Percentiles rank a stretch among this genome's conserved stretches.
phyloP scores from a whole-genome alignment of 2,113 vertebrate genomes.

The Crypturellus undulatus region DNA sequence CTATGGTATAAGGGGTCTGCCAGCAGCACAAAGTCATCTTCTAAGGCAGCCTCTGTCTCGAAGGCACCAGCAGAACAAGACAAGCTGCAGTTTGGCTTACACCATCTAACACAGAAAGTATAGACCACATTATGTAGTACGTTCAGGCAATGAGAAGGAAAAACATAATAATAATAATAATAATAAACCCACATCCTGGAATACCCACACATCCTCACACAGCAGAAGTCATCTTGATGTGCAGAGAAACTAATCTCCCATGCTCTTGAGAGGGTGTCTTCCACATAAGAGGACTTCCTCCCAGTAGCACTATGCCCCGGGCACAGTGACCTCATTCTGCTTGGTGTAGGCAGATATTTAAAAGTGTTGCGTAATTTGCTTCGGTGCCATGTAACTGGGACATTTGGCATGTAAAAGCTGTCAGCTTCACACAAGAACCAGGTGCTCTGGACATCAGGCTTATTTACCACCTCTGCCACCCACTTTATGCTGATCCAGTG shows the following conservation, averaged over 20 bases:
- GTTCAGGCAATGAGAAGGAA: not conserved
- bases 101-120: not conserved
- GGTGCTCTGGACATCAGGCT: not conserved
- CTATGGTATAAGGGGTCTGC: not conserved
- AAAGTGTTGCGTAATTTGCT: not conserved
- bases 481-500: not conserved
- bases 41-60: not conserved
- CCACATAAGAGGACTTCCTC: not conserved
- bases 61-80: not conserved
- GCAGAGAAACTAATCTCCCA: not conserved
- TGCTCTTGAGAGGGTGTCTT: not conserved
- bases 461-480: not conserved
- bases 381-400: not conserved
- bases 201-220: too few relatives aligned
- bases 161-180: too few relatives aligned
- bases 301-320: not conserved
- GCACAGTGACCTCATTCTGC: not conserved
- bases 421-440: not conserved
- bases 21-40: not conserved
- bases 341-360: not conserved
- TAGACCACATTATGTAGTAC: not conserved
- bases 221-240: too few relatives aligned
- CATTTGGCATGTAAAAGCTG: accelerated
- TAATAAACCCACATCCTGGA: too few relatives aligned
- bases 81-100: not conserved